phyloP scores from a whole-genome alignment of 2,888 invertebrate species.

The Aphodius granarius region DNA sequence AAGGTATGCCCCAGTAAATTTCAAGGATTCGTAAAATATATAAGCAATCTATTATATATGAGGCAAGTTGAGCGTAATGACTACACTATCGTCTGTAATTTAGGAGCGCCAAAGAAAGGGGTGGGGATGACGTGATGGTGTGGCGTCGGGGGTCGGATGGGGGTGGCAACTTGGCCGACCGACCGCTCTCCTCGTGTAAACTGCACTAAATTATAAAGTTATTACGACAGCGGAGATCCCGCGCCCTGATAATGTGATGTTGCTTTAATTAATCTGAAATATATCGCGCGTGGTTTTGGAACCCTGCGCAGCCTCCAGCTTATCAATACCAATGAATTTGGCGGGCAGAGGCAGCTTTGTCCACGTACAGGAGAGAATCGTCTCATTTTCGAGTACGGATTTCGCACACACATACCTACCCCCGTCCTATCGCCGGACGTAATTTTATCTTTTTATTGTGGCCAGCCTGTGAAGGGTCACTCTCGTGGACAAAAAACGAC shows the following conservation, averaged over 20 bases:
- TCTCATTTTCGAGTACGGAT: conserved; percentile 8
- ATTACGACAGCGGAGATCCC: conserved; percentile 57
- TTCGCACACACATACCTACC: neutral
- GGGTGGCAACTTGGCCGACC: conserved; percentile 39
- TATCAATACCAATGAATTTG: conserved; percentile 34
- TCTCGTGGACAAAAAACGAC: neutral
- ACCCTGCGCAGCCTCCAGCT: conserved; percentile 34
- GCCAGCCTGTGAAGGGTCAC: conserved; percentile 5
- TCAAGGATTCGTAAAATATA: conserved; percentile 47
- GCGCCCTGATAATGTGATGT: conserved; percentile 56
- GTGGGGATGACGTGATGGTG: conserved; percentile 33
- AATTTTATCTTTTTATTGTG: conserved; percentile 8
- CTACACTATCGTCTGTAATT: conserved; percentile 48
- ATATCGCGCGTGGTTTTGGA: conserved; percentile 48
- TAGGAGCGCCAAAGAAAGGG: conserved; percentile 39
- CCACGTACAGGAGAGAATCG: conserved; percentile 22
- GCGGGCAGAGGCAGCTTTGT: conserved; percentile 23
- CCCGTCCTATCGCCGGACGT: conserved; percentile 9
- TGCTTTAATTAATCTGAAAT: conserved; percentile 57
- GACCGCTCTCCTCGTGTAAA: conserved; percentile 46
- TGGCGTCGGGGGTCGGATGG: neutral
- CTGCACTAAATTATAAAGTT: conserved; percentile 59
- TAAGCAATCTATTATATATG: conserved; percentile 52
- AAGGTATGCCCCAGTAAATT: conserved; percentile 40
- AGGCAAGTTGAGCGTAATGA: conserved; percentile 44